These are phyloP conservation scores for Odontamblyopus rebecca DNA, from an alignment of 2,797 vertebrate genomes.

Conservation along the genomic window DNA sequence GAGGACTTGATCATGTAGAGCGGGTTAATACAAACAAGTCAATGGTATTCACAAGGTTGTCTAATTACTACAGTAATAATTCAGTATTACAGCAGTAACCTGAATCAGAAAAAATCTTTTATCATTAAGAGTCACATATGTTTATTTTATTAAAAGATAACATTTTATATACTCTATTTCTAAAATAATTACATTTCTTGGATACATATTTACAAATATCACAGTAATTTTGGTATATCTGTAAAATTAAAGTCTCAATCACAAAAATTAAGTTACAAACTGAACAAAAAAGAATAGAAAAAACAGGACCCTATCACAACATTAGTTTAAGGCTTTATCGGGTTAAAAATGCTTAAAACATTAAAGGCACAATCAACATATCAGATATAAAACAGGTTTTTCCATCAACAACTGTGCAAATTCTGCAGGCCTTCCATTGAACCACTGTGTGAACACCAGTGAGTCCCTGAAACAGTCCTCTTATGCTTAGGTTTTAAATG, in stretches of 20 bases:
- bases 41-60: too few relatives aligned
- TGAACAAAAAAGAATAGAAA: conserved; percentile 2
- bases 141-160: background rate
- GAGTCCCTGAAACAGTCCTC: conserved; percentile 13
- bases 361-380: background rate
- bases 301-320: background rate
- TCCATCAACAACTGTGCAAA: conserved; percentile 16
- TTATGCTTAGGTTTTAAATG: background rate
- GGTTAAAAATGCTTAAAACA: conserved; percentile 3
- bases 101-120: too few relatives aligned
- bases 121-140: background rate
- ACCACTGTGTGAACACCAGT: background rate
- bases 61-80: too few relatives aligned
- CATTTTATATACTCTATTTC: conserved; percentile 47
- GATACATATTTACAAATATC: conserved; percentile 65
- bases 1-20: too few relatives aligned
- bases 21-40: too few relatives aligned
- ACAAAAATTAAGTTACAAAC: conserved; percentile 22
- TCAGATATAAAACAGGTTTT: background rate
- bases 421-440: background rate
- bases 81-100: too few relatives aligned
- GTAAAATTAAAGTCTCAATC: background rate
- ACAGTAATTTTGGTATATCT: conserved; percentile 68
- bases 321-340: background rate
- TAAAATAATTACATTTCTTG: conserved; percentile 49